phyloP scores from a whole-genome alignment of 2,113 vertebrate species.

The Paracyprichromis sp. region DNA sequence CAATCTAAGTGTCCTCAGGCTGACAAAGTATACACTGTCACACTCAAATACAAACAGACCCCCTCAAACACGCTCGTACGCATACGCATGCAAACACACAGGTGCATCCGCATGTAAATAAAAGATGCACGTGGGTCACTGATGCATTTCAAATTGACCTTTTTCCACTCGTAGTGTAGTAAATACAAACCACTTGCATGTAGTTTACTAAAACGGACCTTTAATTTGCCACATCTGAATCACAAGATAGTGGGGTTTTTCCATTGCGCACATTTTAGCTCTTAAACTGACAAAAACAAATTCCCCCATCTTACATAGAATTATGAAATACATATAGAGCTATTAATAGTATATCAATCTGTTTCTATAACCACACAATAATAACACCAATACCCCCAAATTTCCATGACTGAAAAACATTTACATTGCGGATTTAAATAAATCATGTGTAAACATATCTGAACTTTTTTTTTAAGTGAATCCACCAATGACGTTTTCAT shows the following conservation, averaged over 20 bases:
- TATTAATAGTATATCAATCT: background rate
- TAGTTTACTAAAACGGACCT: background rate
- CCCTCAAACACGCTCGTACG: constrained; percentile 42
- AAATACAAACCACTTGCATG: constrained; percentile 15
- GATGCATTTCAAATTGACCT: constrained; percentile 19
- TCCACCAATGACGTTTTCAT: background rate
- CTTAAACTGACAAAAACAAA: background rate
- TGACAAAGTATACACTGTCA: constrained; percentile 64
- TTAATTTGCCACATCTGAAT: constrained; percentile 23
- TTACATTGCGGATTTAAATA: background rate
- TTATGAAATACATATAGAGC: background rate
- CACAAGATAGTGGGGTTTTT: background rate
- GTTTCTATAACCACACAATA: background rate
- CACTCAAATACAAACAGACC: constrained; percentile 59
- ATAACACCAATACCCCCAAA: background rate
- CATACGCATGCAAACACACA: constrained; percentile 54
- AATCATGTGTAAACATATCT: background rate
- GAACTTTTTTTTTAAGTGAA: background rate
- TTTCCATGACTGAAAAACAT: background rate
- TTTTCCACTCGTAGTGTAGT: constrained; percentile 27
- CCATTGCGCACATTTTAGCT: background rate
- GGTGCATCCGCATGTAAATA: constrained; percentile 65
- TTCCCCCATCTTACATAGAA: background rate
- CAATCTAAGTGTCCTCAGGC: constrained; percentile 51
- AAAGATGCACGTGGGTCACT: constrained; percentile 8